These are phyloP conservation scores for Erythrocercus mccallii DNA, from an alignment of 2,113 vertebrate species.

Conservation along the genomic window DNA sequence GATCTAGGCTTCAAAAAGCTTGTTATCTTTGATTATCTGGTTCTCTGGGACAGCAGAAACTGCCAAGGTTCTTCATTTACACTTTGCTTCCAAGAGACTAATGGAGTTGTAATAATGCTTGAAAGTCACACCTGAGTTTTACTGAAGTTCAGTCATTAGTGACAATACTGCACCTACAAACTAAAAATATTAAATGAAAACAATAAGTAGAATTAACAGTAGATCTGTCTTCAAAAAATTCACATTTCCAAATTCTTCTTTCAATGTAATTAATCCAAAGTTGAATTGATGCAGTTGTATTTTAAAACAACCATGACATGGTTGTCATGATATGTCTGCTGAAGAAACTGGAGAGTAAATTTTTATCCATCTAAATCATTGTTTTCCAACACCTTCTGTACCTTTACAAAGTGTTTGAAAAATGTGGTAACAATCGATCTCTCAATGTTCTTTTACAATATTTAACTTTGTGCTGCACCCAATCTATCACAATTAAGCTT, in stretches of 20 bases:
- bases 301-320: neutral
- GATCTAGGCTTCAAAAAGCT: neutral
- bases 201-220: neutral
- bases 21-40: neutral
- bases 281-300: neutral
- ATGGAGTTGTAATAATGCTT: neutral
- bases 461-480: neutral
- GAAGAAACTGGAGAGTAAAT: neutral
- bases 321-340: neutral
- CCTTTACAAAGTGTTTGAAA: neutral
- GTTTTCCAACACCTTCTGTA: neutral
- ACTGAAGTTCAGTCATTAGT: neutral
- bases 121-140: neutral
- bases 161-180: neutral
- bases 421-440: neutral
- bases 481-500: neutral
- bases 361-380: neutral
- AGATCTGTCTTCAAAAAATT: neutral
- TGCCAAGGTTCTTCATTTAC: neutral
- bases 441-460: neutral
- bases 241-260: neutral
- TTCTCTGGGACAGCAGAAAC: neutral
- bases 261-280: neutral
- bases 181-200: neutral
- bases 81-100: neutral